Conservation (phyloP, 2,113 vertebrate genomes). For the Trogon melanurus region DNA sequence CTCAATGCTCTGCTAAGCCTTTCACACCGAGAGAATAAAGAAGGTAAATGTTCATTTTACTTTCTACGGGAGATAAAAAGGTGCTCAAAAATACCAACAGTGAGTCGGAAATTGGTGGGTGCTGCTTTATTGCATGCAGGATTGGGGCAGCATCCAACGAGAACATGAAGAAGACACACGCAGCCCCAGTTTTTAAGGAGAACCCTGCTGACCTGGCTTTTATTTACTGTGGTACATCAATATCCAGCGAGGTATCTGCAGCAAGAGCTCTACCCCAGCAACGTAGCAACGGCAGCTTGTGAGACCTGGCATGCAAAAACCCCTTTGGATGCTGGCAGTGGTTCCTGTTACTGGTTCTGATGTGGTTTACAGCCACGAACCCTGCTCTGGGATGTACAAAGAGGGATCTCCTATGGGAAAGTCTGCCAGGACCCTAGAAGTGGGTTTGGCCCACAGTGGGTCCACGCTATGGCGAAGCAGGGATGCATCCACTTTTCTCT, state of each 20-base stretch:
- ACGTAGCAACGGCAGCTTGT: background rate
- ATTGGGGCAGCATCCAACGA: background rate
- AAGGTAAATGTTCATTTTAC: background rate
- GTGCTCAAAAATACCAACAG: background rate
- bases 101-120: background rate
- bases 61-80: background rate
- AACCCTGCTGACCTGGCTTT: background rate
- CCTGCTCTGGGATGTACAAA: background rate
- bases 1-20: background rate
- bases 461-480: background rate
- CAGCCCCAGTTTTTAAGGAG: background rate
- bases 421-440: background rate
- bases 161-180: background rate
- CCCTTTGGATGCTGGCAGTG: background rate
- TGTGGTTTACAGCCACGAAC: background rate
- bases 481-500: background rate
- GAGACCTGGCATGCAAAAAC: background rate
- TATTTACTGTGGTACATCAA: constrained; percentile 8
- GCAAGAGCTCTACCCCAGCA: background rate
- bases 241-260: background rate
- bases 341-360: background rate
- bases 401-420: background rate
- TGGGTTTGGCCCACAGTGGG: background rate
- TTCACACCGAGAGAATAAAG: background rate
- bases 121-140: background rate